Evolutionary conservation across 2,113 vertebrate species (phyloP), one percentile per base, ranked within the genome.

Genomic region (Oreochromis niloticus): DNA sequence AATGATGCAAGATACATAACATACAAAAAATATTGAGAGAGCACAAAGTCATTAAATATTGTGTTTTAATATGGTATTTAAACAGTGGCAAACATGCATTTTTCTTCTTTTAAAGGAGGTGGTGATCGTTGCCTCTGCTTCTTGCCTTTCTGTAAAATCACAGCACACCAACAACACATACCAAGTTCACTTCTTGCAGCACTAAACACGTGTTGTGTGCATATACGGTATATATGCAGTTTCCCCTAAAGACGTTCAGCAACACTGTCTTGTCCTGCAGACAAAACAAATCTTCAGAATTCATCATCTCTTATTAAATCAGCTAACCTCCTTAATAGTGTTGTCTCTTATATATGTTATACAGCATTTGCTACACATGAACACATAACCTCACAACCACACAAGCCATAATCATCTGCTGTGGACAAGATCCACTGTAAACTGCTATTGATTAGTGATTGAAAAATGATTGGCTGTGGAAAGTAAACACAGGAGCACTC

Each of bases 401-500:
- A 1, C 39, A 27, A 6, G 22, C 5, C 73, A 80, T 24, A 32
- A 7, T 87, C 55, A 30, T 73, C 50, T 41, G 79, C 59, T 10
- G 32, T 56, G 55, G 39, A 32, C 16, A 68, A 82, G 80, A 54
- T 50, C 39, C 9, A 11, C 82, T 11, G 6, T 6, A 4, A 89
- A 80, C 84, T 48, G 81, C 52, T 82, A 93, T 93, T 90, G 94
- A 93, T 91, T 61, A 32, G 54, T 73, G 61, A 88, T 80, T 87
- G 78, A 86, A 91, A 85, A 90, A 90, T 81, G n/a, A 92, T 91
- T 84, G 57, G 61, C 75, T 34, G 19, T 80, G 63, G 68, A 85
- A 85, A 36, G 83, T 93, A 93, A 95, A 94, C 89, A 92, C 85
- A 85, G 36, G 32, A 87, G 86, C 91, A 89, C 88, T 90, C 83